Base-by-base conservation (phyloP, 2,888 invertebrate species). In the Halictus quadricinctus region DNA sequence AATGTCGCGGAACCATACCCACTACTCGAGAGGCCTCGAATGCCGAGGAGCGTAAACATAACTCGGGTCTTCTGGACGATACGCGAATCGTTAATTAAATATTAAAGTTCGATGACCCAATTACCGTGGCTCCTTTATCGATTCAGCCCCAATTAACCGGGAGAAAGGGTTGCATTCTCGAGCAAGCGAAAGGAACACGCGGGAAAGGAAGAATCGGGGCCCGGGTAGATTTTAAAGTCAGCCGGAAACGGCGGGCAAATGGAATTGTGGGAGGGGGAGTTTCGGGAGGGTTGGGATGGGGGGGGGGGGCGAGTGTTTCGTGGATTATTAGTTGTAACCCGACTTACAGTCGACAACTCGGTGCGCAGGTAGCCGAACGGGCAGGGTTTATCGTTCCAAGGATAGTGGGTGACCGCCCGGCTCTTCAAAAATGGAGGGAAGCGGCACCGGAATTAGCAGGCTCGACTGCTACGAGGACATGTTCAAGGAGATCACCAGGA, bases 401-500 rank as follows among this genome's bases (percentile, higher is more conserved):
- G 84, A 88, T 76, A 84, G 83, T 75, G 78, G 84, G 81, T 76
- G 81, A 87, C 84, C 81, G 74, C 74, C 83, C 72, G 21, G 54
- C 12, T 25, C 72, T 60, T 76, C 73, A 12, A 87, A 77, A 80
- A 94, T 94, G 94, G 94, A 94, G 88, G 91, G 92, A 81, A 93
- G 92, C 86, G 93, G 94, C 21, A 89, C 93, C 1, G 94, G 94
- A 72, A 94, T 94, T 84, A 93, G 93, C 95, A 95, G 95, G 95
- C 95, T 95, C 94, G 96, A 96, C 95, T 96, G 95, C 94, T 96
- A 97, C 95, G 97, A 97, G 95, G 97, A 97, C 94, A 97, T 97
- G 97, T 97, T 97, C 95, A 98, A 98, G 95, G 98, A 98, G 96
- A 98, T 98, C 94, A 98, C 98, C 87, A 96, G 98, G 95, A 98